Conservation (phyloP, 1,140 invertebrate genomes). For the Drosophila kikkawai region DNA sequence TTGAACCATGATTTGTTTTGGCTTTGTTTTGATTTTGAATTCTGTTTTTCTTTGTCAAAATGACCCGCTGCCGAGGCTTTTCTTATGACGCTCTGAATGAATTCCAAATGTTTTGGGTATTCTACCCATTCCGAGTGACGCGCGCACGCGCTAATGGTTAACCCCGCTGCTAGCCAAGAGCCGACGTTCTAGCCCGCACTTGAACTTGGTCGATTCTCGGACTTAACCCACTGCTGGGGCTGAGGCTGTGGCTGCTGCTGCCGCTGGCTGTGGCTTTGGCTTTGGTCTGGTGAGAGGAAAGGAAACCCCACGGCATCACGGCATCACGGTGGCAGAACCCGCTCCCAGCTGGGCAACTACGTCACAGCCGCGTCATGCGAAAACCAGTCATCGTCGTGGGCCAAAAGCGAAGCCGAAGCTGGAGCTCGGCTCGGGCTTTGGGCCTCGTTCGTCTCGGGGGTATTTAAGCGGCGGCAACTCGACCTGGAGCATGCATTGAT, state of each 20-base stretch:
- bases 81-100: slow-evolving; percentile 59
- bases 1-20: slow-evolving; percentile 7
- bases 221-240: slow-evolving; percentile 65
- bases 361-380: slow-evolving; percentile 79
- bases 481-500: slow-evolving; percentile 83
- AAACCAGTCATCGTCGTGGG: slow-evolving; percentile 65
- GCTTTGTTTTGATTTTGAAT: slow-evolving; percentile 15
- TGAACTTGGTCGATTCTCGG: slow-evolving; percentile 76
- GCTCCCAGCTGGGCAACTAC: slow-evolving; percentile 60
- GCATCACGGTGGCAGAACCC: slow-evolving; percentile 15
- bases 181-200: slow-evolving; percentile 76
- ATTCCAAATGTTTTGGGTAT: slow-evolving; percentile 61
- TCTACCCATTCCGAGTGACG: slow-evolving; percentile 49
- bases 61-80: slow-evolving; percentile 67
- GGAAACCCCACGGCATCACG: slow-evolving; percentile 72
- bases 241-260: slow-evolving; percentile 13
- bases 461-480: slow-evolving; percentile 83
- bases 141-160: slow-evolving; percentile 78
- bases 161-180: slow-evolving; percentile 51
- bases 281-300: slow-evolving; percentile 58
- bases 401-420: slow-evolving; percentile 23
- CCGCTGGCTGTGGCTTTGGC: slow-evolving; percentile 18
- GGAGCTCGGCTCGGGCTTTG: slow-evolving; percentile 16
- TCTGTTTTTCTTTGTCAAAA: slow-evolving; percentile 13
- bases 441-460: slow-evolving; percentile 42